Evolutionary conservation across 2,797 vertebrate genomes (phyloP).

Genomic region (Chiroxiphia lanceolata): DNA sequence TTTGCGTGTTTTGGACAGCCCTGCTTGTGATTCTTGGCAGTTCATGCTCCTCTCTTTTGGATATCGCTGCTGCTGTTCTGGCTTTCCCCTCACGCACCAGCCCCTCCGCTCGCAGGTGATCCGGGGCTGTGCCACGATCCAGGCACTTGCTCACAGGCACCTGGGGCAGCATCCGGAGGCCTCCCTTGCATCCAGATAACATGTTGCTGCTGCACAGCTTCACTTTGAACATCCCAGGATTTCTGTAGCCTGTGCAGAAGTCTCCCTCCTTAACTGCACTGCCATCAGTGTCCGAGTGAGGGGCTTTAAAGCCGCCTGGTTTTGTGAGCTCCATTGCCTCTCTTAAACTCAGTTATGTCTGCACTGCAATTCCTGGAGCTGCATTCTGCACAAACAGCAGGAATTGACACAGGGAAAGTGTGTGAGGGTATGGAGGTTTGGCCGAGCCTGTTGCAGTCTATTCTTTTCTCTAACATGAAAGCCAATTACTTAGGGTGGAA

Average conservation of each 20-base stretch:
- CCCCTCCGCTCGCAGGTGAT: fast-evolving
- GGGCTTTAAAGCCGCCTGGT: not conserved
- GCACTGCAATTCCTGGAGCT: not conserved
- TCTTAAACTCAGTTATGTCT: not conserved
- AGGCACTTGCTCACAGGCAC: not conserved
- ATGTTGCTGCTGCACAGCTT: not conserved
- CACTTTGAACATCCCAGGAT: not conserved
- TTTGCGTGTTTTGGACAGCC: not conserved
- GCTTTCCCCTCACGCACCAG: not conserved
- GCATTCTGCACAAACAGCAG: not conserved
- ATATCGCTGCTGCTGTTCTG: not conserved
- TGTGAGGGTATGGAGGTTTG: not conserved
- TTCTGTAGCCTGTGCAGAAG: not conserved
- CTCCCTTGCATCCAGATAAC: not conserved
- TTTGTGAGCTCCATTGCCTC: not conserved
- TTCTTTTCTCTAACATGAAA: not conserved
- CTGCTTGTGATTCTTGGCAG: not conserved
- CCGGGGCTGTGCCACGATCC: not conserved
- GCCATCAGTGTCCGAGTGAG: not conserved
- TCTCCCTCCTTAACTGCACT: not conserved
- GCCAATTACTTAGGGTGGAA: not conserved
- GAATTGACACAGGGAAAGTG: not conserved
- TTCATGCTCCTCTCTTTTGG: not conserved
- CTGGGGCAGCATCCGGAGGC: not conserved
- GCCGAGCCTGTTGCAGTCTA: not conserved